These are phyloP conservation scores for Odontocolon sp. DNA, from an alignment of 2,888 invertebrate species.

Conservation along the genomic window DNA sequence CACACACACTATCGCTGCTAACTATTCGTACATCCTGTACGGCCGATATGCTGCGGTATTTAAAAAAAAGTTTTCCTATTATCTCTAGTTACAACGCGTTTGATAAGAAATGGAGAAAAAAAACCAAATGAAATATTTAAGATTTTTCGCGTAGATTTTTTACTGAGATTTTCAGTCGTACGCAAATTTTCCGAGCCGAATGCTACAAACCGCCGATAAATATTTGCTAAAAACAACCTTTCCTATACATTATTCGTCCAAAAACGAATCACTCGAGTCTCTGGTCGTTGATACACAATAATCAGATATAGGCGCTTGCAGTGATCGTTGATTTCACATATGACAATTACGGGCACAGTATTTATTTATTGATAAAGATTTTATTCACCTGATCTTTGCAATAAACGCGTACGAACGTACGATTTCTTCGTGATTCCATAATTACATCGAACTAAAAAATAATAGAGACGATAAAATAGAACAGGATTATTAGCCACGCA, in stretches of 20 bases:
- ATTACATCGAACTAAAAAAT: neutral
- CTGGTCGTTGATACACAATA: neutral
- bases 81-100: constrained; percentile 62
- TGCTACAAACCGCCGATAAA: constrained; percentile 44
- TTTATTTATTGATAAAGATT: neutral
- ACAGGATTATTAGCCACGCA: constrained; percentile 4
- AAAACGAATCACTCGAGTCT: neutral
- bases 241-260: constrained; percentile 43
- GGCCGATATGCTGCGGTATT: constrained; percentile 60
- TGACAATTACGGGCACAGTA: neutral
- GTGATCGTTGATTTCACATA: neutral
- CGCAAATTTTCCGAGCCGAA: constrained; percentile 54
- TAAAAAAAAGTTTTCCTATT: constrained; percentile 68
- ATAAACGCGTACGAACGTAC: neutral
- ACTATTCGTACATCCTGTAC: constrained; percentile 60
- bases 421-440: neutral
- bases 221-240: constrained; percentile 34
- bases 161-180: constrained; percentile 53
- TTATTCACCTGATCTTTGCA: neutral
- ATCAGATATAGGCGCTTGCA: neutral
- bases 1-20: constrained; percentile 48
- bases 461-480: neutral
- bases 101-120: constrained; percentile 56
- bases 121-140: neutral
- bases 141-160: constrained; percentile 68